A percentile compares a stretch with the other conserved stretches of the same genome.
phyloP scores from a whole-genome alignment of 2,888 invertebrate genomes.

The Plebejus argus region DNA sequence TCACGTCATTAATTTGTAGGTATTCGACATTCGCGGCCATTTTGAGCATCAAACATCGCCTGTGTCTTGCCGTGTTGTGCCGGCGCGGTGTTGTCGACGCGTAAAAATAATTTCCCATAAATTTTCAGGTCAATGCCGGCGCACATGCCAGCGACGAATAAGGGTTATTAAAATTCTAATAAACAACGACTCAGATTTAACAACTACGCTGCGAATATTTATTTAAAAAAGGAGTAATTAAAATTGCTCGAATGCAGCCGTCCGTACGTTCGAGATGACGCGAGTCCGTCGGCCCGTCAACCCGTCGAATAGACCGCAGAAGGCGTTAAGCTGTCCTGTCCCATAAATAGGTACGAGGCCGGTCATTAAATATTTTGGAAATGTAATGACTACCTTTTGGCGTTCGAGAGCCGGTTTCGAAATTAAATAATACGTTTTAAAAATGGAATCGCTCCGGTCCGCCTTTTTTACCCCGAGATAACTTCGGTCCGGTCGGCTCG shows the following conservation, averaged over 20 bases:
- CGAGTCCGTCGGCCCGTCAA: constrained; percentile 29
- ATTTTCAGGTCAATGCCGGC: constrained; percentile 68
- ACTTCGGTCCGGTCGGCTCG: constrained; percentile 77
- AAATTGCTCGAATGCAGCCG: background rate
- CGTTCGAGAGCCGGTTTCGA: constrained; percentile 79
- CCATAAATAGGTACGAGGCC: constrained; percentile 47
- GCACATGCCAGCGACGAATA: constrained; percentile 68
- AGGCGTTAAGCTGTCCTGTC: constrained; percentile 71
- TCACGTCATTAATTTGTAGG: constrained; percentile 64
- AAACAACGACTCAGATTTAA: constrained; percentile 40
- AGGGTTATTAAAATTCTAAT: constrained; percentile 69
- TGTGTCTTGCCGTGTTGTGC: constrained; percentile 45
- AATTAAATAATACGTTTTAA: constrained; percentile 81
- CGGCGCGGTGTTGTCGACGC: constrained; percentile 43
- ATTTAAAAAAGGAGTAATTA: constrained; percentile 6
- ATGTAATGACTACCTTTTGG: constrained; percentile 80
- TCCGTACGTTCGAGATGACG: background rate
- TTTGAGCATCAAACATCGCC: constrained; percentile 41
- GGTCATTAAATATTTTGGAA: constrained; percentile 57
- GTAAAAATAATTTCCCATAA: constrained; percentile 66
- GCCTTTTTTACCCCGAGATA: constrained; percentile 79
- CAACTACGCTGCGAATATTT: constrained; percentile 52
- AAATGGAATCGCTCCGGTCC: constrained; percentile 80
- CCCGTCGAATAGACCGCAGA: constrained; percentile 46
- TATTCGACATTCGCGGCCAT: constrained; percentile 53